Conservation (phyloP, 1,140 invertebrate genomes). For the Lineus longissimus region DNA sequence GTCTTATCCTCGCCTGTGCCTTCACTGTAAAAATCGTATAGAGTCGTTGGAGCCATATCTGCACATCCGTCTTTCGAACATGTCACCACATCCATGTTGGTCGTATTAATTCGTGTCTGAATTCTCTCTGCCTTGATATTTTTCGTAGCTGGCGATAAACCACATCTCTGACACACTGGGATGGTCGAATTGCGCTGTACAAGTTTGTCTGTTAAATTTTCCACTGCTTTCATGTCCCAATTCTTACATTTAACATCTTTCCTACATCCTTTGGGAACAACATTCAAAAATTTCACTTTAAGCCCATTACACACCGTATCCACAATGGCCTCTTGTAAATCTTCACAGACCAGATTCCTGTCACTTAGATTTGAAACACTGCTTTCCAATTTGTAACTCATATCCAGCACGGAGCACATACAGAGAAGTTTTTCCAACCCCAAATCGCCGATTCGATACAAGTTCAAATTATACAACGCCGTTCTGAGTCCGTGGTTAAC, state of each 20-base stretch:
- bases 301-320: conserved; percentile 1
- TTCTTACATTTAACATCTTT: conserved; percentile 2
- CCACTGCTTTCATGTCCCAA: conserved; percentile 1
- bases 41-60: not conserved
- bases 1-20: not conserved
- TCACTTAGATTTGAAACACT: not conserved
- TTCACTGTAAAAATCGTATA: conserved; percentile 8
- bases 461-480: not conserved
- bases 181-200: not conserved
- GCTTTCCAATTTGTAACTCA: not conserved
- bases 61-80: conserved; percentile 6
- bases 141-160: not conserved
- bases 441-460: not conserved
- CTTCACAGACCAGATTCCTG: conserved; percentile 6
- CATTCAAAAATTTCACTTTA: not conserved
- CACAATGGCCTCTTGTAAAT: conserved; percentile 3
- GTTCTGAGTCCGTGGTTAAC: not conserved
- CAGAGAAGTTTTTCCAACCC: conserved; percentile 2
- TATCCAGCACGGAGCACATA: conserved; percentile 2
- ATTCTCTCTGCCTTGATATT: not conserved
- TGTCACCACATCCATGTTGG: not conserved
- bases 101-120: not conserved
- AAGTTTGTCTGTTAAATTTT: not conserved
- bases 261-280: not conserved
- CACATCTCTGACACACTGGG: conserved; percentile 2